Base-by-base conservation (phyloP, 2,888 invertebrate species). In the Drosophila subsilvestris region DNA sequence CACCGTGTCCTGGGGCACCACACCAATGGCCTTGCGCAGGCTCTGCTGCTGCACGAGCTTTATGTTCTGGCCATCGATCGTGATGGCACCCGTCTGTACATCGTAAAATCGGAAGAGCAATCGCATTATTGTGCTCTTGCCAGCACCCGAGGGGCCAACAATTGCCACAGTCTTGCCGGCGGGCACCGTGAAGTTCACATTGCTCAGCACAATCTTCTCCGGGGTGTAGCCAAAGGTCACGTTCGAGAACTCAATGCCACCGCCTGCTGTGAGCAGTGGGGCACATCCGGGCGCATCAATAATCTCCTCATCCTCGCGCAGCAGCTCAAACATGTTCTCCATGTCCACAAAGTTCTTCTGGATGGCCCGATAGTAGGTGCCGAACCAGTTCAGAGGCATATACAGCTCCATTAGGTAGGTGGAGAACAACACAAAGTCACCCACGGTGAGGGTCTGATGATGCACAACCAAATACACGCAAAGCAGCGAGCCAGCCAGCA, bases 251-350 rank as follows among this genome's bases (percentile, higher is more conserved):
- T 98, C 97, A 29, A 99, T 95, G 50, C 93, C 93, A 18, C 97
- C 97, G 59, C 94, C 94, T 8, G 89, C 82, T 6, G 91, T 90
- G 1, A 90, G 65, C 53, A 99, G 91, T 0, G 95, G 94, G 0
- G 94, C 94, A 9, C 98, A 98, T 59, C 96, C 95, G 0, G 96
- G 94, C 0, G 95, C 95, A 92, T 99, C 98, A 3, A 95, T 93
- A 25, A 99, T 95, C 93, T 99, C 98, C 59, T 96, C 95, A 49
- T 96, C 95, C 88, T 98, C 97, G 44, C 96, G 94, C 87, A 99
- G 93, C 73, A 99, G 92, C 81, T 99, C 98, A 91, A 99, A 98
- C 99, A 99, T 99, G 92, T 99, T 99, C 92, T 99, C 99, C 99
- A 99, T 99, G 90, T 99, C 99, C 18, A 99, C 95, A 90, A 99